Evolutionary conservation across 2,113 vertebrate species (phyloP), one percentile per base, ranked within the genome.

Genomic region (Synchiropus splendidus): DNA sequence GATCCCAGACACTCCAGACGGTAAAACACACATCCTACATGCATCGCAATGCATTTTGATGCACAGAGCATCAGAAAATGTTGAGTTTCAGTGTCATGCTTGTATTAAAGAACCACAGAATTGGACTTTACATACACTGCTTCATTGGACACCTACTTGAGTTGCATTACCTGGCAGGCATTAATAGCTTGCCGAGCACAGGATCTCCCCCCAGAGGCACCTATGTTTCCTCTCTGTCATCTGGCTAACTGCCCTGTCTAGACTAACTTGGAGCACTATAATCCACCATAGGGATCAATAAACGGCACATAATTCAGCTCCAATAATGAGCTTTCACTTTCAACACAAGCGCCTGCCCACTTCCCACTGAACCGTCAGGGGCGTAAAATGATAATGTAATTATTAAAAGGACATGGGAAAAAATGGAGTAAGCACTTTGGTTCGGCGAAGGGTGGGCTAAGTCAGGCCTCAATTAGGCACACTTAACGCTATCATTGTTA

Each of bases 201-300:
- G 83, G 86, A 79, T 74, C 88, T 87, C 85, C 86, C 91, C 92
- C 91, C 84, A 80, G 85, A 90, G 91, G 91, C 84, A 86, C 86
- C 88, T 96, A 89, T 87, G 89, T 94, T 95, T 92, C 90, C 87
- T 88, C 71, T 89, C 89, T 89, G 94, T 98, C 93, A 98, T 97
- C 91, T 92, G 89, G 88, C 89, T 97, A 98, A 97, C 95, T 92
- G 91, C 94, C 95, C 92, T 94, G 93, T 98, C 93, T 98, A 96
- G 93, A 97, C 91, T 85, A 94, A 98, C 92, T 94, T 91, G 89
- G 89, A 93, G 88, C 89, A 75, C 89, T 89, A 90, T 95, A 93
- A 98, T 97, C 93, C 92, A 94, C 93, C 91, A 92, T 85, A 84
- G 93, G 95, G 94, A 98, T 98, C 94, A 97, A 97, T 98, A 98